Evolutionary conservation across 2,888 invertebrate genomes (phyloP).

Genomic region (Deroplatys truncata): DNA sequence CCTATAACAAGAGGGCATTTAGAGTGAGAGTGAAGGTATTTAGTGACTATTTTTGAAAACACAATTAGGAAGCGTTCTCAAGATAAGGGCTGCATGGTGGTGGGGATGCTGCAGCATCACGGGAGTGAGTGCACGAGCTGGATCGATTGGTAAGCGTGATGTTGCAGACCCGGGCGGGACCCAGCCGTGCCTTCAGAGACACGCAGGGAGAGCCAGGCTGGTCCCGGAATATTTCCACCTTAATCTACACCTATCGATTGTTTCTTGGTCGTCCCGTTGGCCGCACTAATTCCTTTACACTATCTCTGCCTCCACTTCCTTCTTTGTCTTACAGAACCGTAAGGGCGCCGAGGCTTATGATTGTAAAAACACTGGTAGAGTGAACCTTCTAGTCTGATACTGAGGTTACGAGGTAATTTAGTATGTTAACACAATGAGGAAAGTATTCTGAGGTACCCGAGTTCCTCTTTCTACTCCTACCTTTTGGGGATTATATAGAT

Average conservation of each 20-base stretch:
- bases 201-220: neutral
- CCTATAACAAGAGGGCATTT: too few relatives aligned
- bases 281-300: too few relatives aligned
- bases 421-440: too few relatives aligned
- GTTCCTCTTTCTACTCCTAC: too few relatives aligned
- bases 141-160: neutral
- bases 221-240: neutral
- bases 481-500: too few relatives aligned
- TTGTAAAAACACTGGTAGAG: neutral
- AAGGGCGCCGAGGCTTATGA: neutral
- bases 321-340: neutral
- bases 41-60: neutral
- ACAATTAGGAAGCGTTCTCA: neutral
- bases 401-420: too few relatives aligned
- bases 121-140: neutral
- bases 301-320: too few relatives aligned
- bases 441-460: too few relatives aligned
- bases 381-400: too few relatives aligned
- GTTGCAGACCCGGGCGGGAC: neutral
- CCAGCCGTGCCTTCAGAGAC: neutral
- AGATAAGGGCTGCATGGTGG: neutral
- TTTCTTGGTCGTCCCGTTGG: neutral
- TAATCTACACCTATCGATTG: neutral
- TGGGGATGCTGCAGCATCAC: neutral
- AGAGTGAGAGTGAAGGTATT: too few relatives aligned